Evolutionary conservation across 2,888 invertebrate species (phyloP).

Genomic region (Sericinus montela): DNA sequence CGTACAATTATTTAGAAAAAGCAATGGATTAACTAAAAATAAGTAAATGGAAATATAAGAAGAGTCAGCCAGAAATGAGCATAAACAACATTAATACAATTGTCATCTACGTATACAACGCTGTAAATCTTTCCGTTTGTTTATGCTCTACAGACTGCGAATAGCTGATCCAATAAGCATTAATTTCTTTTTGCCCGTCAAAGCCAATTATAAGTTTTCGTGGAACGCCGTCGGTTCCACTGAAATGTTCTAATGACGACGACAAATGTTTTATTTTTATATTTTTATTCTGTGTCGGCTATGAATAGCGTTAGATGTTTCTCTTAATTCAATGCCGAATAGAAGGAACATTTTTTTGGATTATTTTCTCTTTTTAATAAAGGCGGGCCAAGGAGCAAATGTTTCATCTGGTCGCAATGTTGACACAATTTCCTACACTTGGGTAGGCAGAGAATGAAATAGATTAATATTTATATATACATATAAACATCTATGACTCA

Average conservation of each 20-base stretch:
- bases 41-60: background rate
- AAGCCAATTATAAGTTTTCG: slow-evolving; percentile 18
- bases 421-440: too few species aligned
- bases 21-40: too few species aligned
- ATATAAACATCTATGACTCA: too few species aligned
- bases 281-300: slow-evolving; percentile 1
- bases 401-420: too few species aligned
- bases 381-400: too few species aligned
- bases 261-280: background rate
- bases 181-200: slow-evolving; percentile 19
- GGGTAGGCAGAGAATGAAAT: too few species aligned
- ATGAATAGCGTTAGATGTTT: slow-evolving; percentile 1
- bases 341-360: background rate
- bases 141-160: background rate
- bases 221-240: slow-evolving; percentile 13
- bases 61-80: slow-evolving; percentile 13
- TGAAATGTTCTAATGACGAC: slow-evolving; percentile 16
- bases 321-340: background rate
- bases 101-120: slow-evolving; percentile 13
- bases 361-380: background rate
- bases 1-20: too few species aligned
- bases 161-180: slow-evolving; percentile 9
- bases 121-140: slow-evolving; percentile 13
- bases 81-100: slow-evolving; percentile 16
- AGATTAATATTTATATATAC: too few species aligned